A percentile compares a stretch with the other conserved stretches of the same genome.
These are phyloP conservation scores for Axis porcinus DNA, from an alignment of 2,113 vertebrate species.

Conservation along the genomic window DNA sequence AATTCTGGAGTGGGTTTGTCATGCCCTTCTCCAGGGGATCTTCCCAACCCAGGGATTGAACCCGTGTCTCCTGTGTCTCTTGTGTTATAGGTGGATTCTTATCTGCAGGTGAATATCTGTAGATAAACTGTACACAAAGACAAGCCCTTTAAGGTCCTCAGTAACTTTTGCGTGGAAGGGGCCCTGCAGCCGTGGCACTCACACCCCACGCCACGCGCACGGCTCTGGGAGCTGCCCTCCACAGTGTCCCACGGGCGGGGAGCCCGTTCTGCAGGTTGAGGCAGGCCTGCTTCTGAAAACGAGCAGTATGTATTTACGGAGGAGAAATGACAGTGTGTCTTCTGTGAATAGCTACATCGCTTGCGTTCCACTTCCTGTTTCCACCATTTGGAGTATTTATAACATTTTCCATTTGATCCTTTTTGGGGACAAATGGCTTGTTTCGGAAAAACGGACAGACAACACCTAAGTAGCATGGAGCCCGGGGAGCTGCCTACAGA, in stretches of 20 bases:
- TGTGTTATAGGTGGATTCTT: background rate
- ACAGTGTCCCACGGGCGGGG: background rate
- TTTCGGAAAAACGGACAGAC: background rate
- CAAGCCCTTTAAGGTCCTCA: background rate
- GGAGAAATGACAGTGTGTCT: constrained; percentile 35
- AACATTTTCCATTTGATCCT: constrained; percentile 57
- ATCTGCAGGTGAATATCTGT: background rate
- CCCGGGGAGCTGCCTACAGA: background rate
- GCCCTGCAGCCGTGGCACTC: accelerated
- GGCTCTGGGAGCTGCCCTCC: background rate
- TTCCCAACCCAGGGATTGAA: background rate
- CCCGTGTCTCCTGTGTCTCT: background rate
- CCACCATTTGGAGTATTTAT: constrained; percentile 63
- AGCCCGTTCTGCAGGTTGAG: background rate
- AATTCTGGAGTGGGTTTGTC: background rate
- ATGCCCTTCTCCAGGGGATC: background rate
- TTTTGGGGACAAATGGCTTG: constrained; percentile 25
- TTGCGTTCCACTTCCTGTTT: constrained; percentile 69
- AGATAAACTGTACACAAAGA: background rate
- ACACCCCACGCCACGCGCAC: accelerated
- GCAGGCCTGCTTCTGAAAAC: background rate
- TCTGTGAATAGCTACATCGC: constrained; percentile 58
- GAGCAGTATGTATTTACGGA: constrained; percentile 18
- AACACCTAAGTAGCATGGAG: background rate
- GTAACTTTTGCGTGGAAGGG: background rate